phyloP scores from a whole-genome alignment of 2,113 vertebrate genomes.

The Sorex fumeus region DNA sequence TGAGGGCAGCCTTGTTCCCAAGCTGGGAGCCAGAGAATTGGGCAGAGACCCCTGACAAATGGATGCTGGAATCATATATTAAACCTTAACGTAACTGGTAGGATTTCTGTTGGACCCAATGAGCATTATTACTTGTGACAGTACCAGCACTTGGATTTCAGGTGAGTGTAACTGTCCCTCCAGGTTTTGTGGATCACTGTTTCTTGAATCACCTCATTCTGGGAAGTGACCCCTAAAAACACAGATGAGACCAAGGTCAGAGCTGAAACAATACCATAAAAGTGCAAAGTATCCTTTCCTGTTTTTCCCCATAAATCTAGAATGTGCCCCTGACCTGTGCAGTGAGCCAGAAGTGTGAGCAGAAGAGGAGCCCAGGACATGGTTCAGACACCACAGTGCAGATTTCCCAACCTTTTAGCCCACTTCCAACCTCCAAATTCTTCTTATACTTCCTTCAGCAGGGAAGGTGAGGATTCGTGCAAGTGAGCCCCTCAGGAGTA shows the following conservation, averaged over 20 bases:
- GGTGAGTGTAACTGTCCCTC: neutral
- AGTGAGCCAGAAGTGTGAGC: neutral
- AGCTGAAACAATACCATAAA: neutral
- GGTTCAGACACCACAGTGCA: neutral
- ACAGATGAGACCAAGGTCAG: neutral
- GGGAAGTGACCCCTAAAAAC: neutral
- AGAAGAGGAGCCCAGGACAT: neutral
- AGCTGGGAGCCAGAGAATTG: neutral
- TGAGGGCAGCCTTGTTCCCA: neutral
- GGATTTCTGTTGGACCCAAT: neutral
- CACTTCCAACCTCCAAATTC: too few species aligned
- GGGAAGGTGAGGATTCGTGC: too few species aligned
- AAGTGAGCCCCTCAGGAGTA: too few species aligned
- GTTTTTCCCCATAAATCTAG: too few species aligned
- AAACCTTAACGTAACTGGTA: rapidly evolving
- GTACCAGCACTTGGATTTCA: neutral
- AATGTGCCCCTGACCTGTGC: neutral
- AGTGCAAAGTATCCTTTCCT: neutral
- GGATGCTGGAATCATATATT: neutral
- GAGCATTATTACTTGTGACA: neutral
- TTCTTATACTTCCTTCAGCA: too few species aligned
- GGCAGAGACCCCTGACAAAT: neutral
- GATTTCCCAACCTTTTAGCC: too few species aligned
- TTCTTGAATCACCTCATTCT: neutral
- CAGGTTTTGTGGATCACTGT: neutral